Evolutionary conservation across 2,113 vertebrate genomes (phyloP).

Genomic region (Turdus rufiventris): DNA sequence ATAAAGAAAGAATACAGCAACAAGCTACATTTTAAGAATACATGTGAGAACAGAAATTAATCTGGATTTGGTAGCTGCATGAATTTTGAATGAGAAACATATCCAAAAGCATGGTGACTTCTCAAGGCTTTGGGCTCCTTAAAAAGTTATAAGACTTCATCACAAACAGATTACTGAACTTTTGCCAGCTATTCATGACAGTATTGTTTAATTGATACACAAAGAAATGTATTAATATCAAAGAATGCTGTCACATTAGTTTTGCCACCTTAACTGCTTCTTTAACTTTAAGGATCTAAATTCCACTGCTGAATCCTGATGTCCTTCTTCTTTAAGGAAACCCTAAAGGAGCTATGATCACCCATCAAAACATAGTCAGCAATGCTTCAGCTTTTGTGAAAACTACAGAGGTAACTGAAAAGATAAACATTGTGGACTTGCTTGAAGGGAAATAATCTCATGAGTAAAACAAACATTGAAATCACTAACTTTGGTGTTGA

Average conservation of each 20-base stretch:
- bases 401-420: slow-evolving; percentile 82
- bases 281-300: not conserved
- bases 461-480: not conserved
- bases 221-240: not conserved
- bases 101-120: not conserved
- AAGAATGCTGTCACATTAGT: not conserved
- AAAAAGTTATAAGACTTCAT: not conserved
- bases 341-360: slow-evolving; percentile 93
- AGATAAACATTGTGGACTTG: not conserved
- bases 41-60: not conserved
- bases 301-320: not conserved
- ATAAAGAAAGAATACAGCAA: not conserved
- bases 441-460: not conserved
- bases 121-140: not conserved
- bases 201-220: not conserved
- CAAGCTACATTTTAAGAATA: not conserved
- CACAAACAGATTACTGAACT: not conserved
- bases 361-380: slow-evolving; percentile 88
- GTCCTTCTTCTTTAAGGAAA: slow-evolving; percentile 77
- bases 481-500: not conserved
- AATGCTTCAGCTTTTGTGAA: slow-evolving; percentile 89
- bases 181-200: not conserved
- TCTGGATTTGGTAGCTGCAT: not conserved
- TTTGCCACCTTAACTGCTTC: not conserved
- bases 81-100: not conserved